These are phyloP conservation scores for Girardinus metallicus DNA, from an alignment of 2,797 vertebrate genomes.

Conservation along the genomic window DNA sequence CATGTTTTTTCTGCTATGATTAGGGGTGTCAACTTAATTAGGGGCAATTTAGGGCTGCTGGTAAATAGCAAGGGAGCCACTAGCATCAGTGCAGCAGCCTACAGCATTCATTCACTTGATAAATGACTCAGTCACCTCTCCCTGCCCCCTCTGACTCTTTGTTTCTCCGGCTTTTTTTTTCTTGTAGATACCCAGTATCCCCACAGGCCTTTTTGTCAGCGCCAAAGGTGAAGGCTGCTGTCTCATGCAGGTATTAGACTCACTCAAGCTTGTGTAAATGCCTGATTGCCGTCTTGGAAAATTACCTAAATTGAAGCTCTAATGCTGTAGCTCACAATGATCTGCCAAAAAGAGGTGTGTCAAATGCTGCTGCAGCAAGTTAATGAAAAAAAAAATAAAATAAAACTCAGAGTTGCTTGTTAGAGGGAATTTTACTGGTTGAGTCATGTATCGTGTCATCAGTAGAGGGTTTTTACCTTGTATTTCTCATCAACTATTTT, in stretches of 20 bases:
- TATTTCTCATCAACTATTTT: slow-evolving; percentile 19
- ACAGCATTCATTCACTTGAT: slow-evolving; percentile 69
- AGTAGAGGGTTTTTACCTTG: neutral
- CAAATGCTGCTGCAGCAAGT: neutral
- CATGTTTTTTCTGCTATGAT: slow-evolving; percentile 65
- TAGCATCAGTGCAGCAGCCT: slow-evolving; percentile 66
- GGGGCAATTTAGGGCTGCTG: slow-evolving; percentile 70
- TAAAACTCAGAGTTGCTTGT: neutral
- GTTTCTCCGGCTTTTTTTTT: slow-evolving; percentile 41
- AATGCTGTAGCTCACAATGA: slow-evolving; percentile 27
- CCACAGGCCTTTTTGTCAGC: slow-evolving; percentile 93
- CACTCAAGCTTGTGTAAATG: slow-evolving; percentile 22
- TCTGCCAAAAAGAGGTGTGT: slow-evolving; percentile 36
- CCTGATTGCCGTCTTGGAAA: slow-evolving; percentile 35
- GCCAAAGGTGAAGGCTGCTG: slow-evolving; percentile 96
- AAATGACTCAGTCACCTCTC: slow-evolving; percentile 67
- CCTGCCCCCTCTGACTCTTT: slow-evolving; percentile 61
- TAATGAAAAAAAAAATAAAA: neutral
- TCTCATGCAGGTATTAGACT: slow-evolving; percentile 90
- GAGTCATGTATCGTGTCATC: neutral
- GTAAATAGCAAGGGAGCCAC: slow-evolving; percentile 71
- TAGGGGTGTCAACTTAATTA: slow-evolving; percentile 78
- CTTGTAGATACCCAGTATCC: slow-evolving; percentile 91
- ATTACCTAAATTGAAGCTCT: slow-evolving; percentile 14
- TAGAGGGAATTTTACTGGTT: neutral